Base-by-base conservation (phyloP, 2,797 vertebrate species). In the Lagorchestes hirsutus region DNA sequence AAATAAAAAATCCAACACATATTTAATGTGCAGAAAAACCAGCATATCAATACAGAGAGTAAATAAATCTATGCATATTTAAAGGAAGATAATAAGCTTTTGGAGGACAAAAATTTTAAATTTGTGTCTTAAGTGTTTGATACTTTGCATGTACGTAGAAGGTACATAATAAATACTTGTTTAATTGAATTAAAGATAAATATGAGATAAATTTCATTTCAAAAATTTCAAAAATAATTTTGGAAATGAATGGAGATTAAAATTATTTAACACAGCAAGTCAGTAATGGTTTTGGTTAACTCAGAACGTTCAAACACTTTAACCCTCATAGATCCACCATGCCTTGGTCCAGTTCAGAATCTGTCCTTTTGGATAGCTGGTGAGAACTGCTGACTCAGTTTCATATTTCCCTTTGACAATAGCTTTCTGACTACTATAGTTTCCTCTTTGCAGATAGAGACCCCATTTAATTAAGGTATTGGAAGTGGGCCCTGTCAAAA, bases 1-100 rank as follows among this genome's bases (percentile, higher is more conserved):
- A 96, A 97, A 94, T 94, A 96, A 96, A 97, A 98, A 98, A 97
- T 97, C 95, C 97, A 97, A 97, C 62, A 97, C 97, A 96, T 93
- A 96, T 96, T 97, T 98, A 96, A 93, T 96, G 96, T 93, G 94
- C 94, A 97, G 96, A 93, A 55, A 95, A 54, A 5, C 67, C 34
- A 91, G 18, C 0, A 91, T 58, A 94, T 94, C 54, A 91, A 10
- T 90, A 29, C 14, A 94, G 90, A 92, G 10, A 14, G 55, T 14
- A 46, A 57, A 28, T 62, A 93, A 91, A n/a, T 67, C 4, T 14
- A 16, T 57, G n/a, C 40, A 58, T 93, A 58, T 93, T 82, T 93
- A 3, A 93, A 93, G 16, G 91, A 50, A 46, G 22, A 87, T 28
- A 28, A 27, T 46, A 87, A 87, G 74, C 9, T 82, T 82, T 22